phyloP scores from a whole-genome alignment of 2,888 invertebrate species.

The Tubulanus polymorphus region DNA sequence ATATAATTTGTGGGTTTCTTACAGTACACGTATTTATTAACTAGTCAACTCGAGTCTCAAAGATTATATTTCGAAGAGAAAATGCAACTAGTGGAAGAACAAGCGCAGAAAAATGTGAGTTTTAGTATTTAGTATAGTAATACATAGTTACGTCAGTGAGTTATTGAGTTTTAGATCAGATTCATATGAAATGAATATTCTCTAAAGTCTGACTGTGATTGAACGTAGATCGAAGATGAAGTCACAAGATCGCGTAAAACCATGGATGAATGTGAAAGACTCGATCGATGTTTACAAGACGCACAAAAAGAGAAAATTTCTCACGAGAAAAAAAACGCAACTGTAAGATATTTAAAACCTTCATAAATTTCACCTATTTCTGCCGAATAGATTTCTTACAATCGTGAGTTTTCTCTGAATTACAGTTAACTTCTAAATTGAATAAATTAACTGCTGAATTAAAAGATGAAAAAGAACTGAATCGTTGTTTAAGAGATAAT shows the following conservation, averaged over 20 bases:
- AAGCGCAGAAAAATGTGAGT: constrained; percentile 41
- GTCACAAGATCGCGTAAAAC: too few species aligned
- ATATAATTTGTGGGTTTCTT: too few species aligned
- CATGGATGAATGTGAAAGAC: constrained; percentile 23
- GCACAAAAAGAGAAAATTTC: constrained; percentile 40
- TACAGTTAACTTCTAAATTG: constrained; percentile 56
- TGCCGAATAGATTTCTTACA: too few species aligned
- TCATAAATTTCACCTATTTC: too few species aligned
- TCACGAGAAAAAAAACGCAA: constrained; percentile 40
- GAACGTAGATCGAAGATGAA: too few species aligned
- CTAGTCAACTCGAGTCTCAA: constrained; percentile 92
- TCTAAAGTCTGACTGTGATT: too few species aligned
- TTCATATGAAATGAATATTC: too few species aligned
- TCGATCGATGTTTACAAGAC: constrained; percentile 48
- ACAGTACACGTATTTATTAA: constrained; percentile 85
- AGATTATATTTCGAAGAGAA: constrained; percentile 85
- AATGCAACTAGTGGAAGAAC: constrained; percentile 56
- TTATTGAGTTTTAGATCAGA: too few species aligned
- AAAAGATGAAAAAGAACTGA: constrained; percentile 80
- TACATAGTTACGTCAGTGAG: too few species aligned
- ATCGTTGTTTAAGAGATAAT: constrained; percentile 71
- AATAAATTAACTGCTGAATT: constrained; percentile 67
- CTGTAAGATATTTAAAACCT: constrained; percentile 36
- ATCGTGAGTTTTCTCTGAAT: constrained; percentile 4
- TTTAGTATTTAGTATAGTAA: background rate